Conservation (phyloP, 2,888 invertebrate species). For the Stramonita haemastoma region DNA sequence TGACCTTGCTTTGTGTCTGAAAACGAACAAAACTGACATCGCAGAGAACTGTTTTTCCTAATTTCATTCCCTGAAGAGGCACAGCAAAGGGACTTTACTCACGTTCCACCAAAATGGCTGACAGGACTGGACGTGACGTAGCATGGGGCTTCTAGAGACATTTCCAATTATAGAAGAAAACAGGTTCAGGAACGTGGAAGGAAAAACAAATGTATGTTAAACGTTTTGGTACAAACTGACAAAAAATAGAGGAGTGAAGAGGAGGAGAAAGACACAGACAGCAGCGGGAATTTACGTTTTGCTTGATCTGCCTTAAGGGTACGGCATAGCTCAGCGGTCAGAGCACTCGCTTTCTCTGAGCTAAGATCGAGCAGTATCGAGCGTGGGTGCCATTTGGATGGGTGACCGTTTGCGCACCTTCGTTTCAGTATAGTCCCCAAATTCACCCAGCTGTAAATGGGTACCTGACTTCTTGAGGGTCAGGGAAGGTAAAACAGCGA, state of each 20-base stretch:
- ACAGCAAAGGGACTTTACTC: conserved; percentile 13
- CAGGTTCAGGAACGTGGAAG: neutral
- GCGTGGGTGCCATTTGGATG: no score
- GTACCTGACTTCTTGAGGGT: no score
- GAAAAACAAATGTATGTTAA: neutral
- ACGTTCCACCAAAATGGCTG: conserved; percentile 11
- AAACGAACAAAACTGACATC: neutral
- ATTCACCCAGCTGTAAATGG: no score
- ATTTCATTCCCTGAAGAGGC: neutral
- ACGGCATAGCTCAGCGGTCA: no score
- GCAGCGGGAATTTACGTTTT: no score
- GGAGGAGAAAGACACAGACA: neutral
- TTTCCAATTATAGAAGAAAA: neutral
- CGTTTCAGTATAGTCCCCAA: no score
- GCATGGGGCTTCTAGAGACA: neutral
- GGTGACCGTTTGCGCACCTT: no score
- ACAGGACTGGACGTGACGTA: neutral
- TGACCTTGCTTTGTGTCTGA: neutral
- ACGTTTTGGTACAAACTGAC: neutral
- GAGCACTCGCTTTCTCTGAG: no score
- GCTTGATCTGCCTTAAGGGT: no score
- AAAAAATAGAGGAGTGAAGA: neutral
- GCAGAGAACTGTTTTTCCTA: neutral
- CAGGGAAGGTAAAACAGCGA: no score
- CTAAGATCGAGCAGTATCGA: no score